Base-by-base conservation (phyloP, 1,140 invertebrate species). In the Calephelis nemesis region DNA sequence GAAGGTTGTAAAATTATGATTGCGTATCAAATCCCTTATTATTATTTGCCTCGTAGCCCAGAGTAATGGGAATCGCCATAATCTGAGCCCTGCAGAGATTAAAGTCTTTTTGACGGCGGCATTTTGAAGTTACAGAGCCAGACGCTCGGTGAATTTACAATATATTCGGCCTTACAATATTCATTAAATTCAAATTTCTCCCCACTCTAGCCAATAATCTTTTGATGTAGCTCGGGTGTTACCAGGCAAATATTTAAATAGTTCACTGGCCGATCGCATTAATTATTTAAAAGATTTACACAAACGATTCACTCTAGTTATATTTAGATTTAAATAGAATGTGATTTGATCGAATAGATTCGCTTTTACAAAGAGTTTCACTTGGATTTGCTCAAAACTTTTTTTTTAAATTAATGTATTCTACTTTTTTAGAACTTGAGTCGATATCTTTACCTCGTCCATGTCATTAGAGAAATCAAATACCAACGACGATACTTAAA, bases 1-100 rank as follows among this genome's bases (percentile, higher is more conserved):
- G 52, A 40, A 66, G 52, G 64, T 54, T 65, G 49, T 65, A 54
- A 66, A 66, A 66, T 66, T 66, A 66, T 66, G 64, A 58, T 66
- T 66, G 64, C 64, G 40, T 66, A 66, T 66, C 50, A 54, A 52
- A 66, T 66, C 50, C 64, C 39, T 52, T 66, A 66, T 66, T 66
- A 52, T 66, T 66, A 58, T 66, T 66, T 40, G 39, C 47, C 48
- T 40, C 48, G 49, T 50, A n/a, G 65, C 50, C 50, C 49, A 45
- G 30, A 8, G 40, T 42, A 58, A 52, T 52, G 50, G 65, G 50
- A 42, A 40, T 52, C 49, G 65, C 65, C 65, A 54, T 66, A 66
- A 66, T 66, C 65, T 52, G 52, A 54, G 65, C 52, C 65, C 65
- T 45, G 50, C 15, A 66, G 40, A 54, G 30, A 49, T 48, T 52